Evolutionary conservation across 92 coral and sea anemone genomes (phyloP), one percentile per base, ranked within the genome.

Genomic region (Phenganax subtilis): DNA sequence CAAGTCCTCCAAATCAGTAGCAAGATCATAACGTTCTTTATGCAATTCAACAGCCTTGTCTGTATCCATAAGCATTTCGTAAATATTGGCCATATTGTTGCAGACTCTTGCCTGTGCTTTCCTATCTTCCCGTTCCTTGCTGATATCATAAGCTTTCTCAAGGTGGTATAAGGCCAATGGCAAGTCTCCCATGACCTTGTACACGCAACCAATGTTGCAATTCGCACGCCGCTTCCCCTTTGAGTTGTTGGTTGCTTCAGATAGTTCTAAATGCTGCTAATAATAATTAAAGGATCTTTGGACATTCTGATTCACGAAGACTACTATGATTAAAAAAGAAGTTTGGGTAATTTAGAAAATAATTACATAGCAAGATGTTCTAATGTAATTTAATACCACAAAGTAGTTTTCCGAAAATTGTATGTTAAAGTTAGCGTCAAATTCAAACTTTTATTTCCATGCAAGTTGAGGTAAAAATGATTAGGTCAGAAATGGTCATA

Each of bases 31-130:
- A 16, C 98, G 88, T 71, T 90, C 81, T 29, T 88, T 86, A 29
- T 94, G 94, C 61, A 86, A 91, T 72, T 88, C 89, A 47, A 92
- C 90, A 10, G 94, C 94, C 53, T 89, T 84, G 67, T 94, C 90
- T 74, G 86, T 88, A 71, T 94, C 92, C 84, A 87, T 88, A 31
- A 82, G 87, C 92, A 90, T 87, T 75, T 94, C 98, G 77, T 85
- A 94, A 68, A 92, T 90, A 73, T 94, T 94, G 61, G 94, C 98
- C 75, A 94, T 64, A 72, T 94, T 92, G 69, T 94, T 92, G 72
- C 89, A 78, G 37, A 92, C 80, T 31, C 97, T 80, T 57, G 89
- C 97, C 76, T 87, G 93, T 10, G 90, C 86, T 61, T 67, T 87
- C 64, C 72, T 65, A 37, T 91, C 92, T 14, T 75, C 82, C 31